Evolutionary conservation across 2,113 vertebrate species (phyloP).

Genomic region (Nanorana parkeri): DNA sequence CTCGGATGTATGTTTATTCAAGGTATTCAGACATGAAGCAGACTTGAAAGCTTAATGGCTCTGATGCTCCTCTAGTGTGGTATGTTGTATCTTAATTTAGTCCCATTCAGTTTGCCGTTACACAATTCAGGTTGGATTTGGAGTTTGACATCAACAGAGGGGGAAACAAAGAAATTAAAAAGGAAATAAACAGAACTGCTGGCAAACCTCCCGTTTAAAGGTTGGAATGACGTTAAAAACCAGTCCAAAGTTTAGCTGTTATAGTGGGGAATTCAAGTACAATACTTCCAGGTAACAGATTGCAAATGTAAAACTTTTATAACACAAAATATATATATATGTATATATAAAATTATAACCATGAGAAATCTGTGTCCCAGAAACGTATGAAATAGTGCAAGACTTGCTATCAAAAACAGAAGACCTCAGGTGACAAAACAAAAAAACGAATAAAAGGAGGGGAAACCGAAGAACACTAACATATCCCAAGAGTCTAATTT

Average conservation of each 20-base stretch:
- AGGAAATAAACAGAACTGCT: constrained; percentile 40
- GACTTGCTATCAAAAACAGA: constrained; percentile 83
- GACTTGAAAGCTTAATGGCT: constrained; percentile 80
- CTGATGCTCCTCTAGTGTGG: constrained; percentile 69
- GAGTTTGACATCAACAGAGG: constrained; percentile 27
- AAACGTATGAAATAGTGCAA: constrained; percentile 87
- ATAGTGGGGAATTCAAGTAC: constrained; percentile 74
- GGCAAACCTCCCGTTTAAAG: constrained; percentile 64
- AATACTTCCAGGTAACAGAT: constrained; percentile 70
- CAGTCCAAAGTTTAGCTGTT: constrained; percentile 61
- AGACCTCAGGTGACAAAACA: constrained; percentile 72
- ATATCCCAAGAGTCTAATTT: constrained; percentile 63
- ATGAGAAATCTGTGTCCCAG: constrained; percentile 74
- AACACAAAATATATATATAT: constrained; percentile 59
- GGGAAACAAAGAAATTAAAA: constrained; percentile 7
- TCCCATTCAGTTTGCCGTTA: constrained; percentile 66
- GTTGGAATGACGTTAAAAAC: constrained; percentile 64
- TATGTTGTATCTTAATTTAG: constrained; percentile 59
- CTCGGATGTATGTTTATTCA: constrained; percentile 65
- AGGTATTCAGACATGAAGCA: constrained; percentile 70
- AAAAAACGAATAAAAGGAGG: neutral
- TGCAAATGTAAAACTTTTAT: constrained; percentile 68
- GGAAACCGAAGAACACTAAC: constrained; percentile 36
- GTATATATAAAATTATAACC: constrained; percentile 61
- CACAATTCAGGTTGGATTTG: constrained; percentile 59